A percentile compares a stretch with the other conserved stretches of the same genome.
phyloP scores from a whole-genome alignment of 1,140 invertebrate species.

The Zaprionus inermis region DNA sequence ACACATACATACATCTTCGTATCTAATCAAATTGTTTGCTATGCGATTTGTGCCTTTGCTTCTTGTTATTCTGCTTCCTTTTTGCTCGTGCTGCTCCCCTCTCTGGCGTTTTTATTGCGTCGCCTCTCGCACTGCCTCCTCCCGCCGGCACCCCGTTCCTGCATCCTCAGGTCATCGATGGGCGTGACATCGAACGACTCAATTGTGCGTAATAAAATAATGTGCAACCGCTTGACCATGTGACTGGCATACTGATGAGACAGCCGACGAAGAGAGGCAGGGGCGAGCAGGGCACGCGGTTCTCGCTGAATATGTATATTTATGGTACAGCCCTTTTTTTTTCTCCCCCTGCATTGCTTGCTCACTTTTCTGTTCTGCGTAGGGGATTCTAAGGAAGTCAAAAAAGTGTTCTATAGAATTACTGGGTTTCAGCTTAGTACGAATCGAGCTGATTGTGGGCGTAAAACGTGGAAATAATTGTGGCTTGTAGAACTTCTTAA shows the following conservation, averaged over 20 bases:
- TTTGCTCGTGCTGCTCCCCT: not conserved
- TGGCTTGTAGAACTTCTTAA: not conserved
- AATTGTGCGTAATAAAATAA: slow-evolving; percentile 80
- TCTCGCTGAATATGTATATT: slow-evolving; percentile 44
- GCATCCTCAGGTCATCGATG: slow-evolving; percentile 14
- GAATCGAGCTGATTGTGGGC: not conserved
- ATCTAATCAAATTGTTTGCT: slow-evolving; percentile 40
- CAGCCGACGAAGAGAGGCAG: not conserved
- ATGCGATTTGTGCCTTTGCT: slow-evolving; percentile 29
- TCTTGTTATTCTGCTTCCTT: not conserved
- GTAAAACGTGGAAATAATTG: not conserved
- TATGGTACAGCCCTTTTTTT: slow-evolving; percentile 42
- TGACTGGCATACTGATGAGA: slow-evolving; percentile 73
- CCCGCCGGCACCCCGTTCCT: not conserved
- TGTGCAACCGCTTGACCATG: slow-evolving; percentile 67
- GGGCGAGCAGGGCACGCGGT: not conserved
- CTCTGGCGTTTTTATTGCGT: slow-evolving; percentile 31
- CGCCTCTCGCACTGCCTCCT: not conserved
- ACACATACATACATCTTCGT: not conserved
- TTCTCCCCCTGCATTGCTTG: not conserved
- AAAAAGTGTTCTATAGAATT: not conserved
- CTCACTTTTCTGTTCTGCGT: too few relatives aligned
- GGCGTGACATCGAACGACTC: slow-evolving; percentile 56
- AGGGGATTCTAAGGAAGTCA: not conserved
- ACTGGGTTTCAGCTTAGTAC: not conserved